Conservation (phyloP, 1,140 invertebrate genomes). For the Diuraphis noxia region DNA sequence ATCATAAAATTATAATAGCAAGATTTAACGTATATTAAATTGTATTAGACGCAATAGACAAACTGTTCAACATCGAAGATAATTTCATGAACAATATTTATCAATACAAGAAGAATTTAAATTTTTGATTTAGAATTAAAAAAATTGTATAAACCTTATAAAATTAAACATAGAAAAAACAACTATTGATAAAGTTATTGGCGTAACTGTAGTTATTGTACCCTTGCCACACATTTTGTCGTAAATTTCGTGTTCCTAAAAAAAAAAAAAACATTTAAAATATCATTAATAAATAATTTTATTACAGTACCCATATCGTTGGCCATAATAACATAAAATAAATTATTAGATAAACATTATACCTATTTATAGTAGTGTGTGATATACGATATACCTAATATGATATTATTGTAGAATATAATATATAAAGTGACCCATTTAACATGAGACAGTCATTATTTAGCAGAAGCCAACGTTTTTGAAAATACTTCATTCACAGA, state of each 20-base stretch:
- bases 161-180: slow-evolving; percentile 34
- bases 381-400: too few relatives aligned
- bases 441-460: too few relatives aligned
- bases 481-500: too few relatives aligned
- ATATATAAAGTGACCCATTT: too few relatives aligned
- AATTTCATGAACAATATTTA: slow-evolving; percentile 6
- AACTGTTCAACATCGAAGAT: background rate
- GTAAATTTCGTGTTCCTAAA: slow-evolving; percentile 40
- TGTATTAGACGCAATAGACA: slow-evolving; percentile 25
- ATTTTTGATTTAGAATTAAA: slow-evolving; percentile 13
- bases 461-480: too few relatives aligned
- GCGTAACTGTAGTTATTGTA: background rate
- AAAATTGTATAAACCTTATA: slow-evolving; percentile 29
- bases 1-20: background rate
- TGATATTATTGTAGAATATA: too few relatives aligned
- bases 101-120: slow-evolving; percentile 1
- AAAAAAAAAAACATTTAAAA: background rate
- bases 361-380: too few relatives aligned
- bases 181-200: background rate
- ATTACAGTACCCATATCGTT: background rate
- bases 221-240: slow-evolving; percentile 48
- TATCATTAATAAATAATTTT: background rate
- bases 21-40: slow-evolving; percentile 28
- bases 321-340: too few relatives aligned
- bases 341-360: too few relatives aligned